Evolutionary conservation across 2,797 vertebrate genomes (phyloP).

Genomic region (Trichosurus vulpecula): DNA sequence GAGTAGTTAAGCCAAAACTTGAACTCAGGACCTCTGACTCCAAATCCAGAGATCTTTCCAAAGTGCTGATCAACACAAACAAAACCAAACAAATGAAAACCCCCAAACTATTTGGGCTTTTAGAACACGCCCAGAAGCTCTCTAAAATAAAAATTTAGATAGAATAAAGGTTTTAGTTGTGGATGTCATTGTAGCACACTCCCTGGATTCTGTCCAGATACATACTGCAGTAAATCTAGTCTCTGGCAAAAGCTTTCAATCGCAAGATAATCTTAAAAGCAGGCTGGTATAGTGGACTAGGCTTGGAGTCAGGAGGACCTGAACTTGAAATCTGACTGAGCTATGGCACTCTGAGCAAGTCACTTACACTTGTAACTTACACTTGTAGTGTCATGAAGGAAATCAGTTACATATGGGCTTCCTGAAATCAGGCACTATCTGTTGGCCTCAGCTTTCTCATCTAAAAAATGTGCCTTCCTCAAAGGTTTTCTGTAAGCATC

Average conservation of each 20-base stretch:
- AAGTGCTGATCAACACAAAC: neutral
- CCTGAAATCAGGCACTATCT: neutral
- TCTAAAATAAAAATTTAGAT: neutral
- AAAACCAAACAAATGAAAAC: slow-evolving; percentile 31
- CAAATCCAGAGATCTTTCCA: neutral
- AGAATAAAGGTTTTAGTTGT: neutral
- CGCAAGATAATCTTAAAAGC: neutral
- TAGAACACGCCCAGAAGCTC: slow-evolving; percentile 11
- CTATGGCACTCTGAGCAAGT: neutral
- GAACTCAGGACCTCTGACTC: neutral
- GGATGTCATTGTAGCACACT: neutral
- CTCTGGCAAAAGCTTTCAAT: neutral
- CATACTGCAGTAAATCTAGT: neutral
- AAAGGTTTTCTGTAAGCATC: neutral
- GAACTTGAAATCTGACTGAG: too few relatives aligned
- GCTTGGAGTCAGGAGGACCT: neutral
- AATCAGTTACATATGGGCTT: neutral
- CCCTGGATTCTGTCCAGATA: neutral
- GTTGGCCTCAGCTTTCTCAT: neutral
- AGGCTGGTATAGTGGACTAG: neutral
- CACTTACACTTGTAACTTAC: neutral
- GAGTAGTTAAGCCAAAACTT: neutral
- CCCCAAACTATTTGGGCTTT: neutral
- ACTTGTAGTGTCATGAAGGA: neutral
- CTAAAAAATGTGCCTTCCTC: neutral